Conservation (phyloP, 92 coral and sea anemone species). For the Hydrozoanthus gracilis region DNA sequence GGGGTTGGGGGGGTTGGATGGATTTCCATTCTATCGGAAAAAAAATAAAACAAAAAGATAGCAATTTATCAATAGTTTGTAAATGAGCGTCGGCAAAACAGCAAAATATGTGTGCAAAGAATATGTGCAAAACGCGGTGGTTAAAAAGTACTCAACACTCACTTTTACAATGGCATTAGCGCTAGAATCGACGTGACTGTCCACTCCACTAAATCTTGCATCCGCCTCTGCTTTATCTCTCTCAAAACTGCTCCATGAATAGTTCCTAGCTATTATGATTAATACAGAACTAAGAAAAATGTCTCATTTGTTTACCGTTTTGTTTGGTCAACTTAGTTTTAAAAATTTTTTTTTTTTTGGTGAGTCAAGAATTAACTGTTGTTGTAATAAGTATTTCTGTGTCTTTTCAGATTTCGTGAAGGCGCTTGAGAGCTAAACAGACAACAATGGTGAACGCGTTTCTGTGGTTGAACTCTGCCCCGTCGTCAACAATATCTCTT, state of each 20-base stretch:
- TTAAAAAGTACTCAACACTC: not conserved
- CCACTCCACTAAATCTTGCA: not conserved
- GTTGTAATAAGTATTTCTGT: too few species aligned
- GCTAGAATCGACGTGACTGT: not conserved
- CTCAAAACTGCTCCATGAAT: not conserved
- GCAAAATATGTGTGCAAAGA: not conserved
- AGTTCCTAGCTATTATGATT: too few species aligned
- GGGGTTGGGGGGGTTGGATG: too few species aligned
- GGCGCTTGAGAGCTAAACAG: constrained; percentile 14
- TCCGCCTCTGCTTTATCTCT: not conserved
- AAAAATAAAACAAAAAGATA: too few species aligned
- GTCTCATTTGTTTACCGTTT: too few species aligned
- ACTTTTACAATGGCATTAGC: not conserved
- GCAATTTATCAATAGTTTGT: too few species aligned
- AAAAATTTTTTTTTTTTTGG: too few species aligned
- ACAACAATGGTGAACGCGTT: not conserved
- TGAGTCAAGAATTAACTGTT: too few species aligned
- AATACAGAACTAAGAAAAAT: too few species aligned
- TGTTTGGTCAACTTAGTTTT: not conserved
- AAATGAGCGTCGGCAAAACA: too few species aligned
- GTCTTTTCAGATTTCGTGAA: constrained; percentile 14
- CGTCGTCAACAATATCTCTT: not conserved
- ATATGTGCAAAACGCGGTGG: not conserved
- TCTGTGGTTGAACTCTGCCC: not conserved
- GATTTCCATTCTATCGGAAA: too few species aligned